phyloP scores from a whole-genome alignment of 1,140 invertebrate genomes.

The Megathymus violae region DNA sequence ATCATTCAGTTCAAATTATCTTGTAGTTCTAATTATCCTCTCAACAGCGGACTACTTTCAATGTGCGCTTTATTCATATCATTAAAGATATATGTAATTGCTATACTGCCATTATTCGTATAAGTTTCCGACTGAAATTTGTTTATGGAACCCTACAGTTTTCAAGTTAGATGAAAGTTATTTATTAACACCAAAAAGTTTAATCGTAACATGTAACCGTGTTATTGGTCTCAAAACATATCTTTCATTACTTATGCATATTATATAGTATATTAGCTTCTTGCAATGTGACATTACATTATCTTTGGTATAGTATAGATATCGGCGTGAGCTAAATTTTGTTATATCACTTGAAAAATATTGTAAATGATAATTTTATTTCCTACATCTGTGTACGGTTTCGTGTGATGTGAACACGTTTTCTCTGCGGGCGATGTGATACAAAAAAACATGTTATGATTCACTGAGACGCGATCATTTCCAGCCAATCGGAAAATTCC shows the following conservation, averaged over 20 bases:
- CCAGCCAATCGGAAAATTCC: constrained; percentile 80
- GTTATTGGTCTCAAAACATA: too few species aligned
- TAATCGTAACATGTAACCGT: too few species aligned
- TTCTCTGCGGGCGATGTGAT: constrained; percentile 55
- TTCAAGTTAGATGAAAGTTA: too few species aligned
- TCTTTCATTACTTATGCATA: neutral
- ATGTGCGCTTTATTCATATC: too few species aligned
- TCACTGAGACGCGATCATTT: constrained; percentile 73
- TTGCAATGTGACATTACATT: neutral
- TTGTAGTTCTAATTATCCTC: too few species aligned
- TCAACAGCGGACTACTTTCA: too few species aligned
- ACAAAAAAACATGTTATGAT: constrained; percentile 73
- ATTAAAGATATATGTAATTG: too few species aligned
- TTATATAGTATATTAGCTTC: neutral
- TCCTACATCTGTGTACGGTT: constrained; percentile 38
- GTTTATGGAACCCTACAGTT: too few species aligned
- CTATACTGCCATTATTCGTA: too few species aligned
- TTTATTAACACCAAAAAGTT: too few species aligned
- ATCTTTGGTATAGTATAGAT: neutral
- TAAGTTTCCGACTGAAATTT: too few species aligned
- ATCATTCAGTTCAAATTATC: too few species aligned
- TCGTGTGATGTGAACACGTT: constrained; percentile 50
- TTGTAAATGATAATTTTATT: constrained; percentile 39
- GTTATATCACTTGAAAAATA: constrained; percentile 11
- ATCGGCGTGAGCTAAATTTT: neutral